Evolutionary conservation across 1,140 invertebrate species (phyloP).

Genomic region (Eueides isabella): DNA sequence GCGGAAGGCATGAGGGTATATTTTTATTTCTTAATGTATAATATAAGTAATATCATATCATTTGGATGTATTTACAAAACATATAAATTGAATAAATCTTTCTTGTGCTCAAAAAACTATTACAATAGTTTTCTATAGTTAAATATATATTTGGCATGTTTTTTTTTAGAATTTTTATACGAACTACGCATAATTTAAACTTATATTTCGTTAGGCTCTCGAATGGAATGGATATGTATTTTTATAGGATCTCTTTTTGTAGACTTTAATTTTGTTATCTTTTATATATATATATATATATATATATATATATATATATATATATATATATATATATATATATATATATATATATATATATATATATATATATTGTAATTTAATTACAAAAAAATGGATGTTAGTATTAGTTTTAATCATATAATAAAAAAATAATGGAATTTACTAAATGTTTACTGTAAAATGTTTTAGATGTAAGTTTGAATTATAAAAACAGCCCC

Average conservation of each 20-base stretch:
- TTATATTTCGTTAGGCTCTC: not conserved
- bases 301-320: not conserved
- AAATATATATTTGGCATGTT: not conserved
- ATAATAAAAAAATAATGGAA: not conserved
- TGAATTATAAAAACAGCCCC: too few species aligned
- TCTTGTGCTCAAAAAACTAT: not conserved
- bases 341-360: not conserved
- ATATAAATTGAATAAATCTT: not conserved
- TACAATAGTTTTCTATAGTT: not conserved
- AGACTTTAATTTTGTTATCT: not conserved
- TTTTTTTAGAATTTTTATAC: constrained; percentile 1
- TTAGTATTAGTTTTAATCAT: not conserved
- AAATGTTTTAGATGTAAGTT: too few species aligned
- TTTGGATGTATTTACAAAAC: constrained; percentile 4
- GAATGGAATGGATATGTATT: not conserved
- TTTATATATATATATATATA: too few species aligned
- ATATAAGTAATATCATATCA: not conserved
- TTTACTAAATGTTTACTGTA: too few species aligned
- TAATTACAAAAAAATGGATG: not conserved
- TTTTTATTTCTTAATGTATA: not conserved
- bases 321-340: not conserved
- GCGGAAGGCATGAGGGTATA: not conserved
- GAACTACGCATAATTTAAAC: not conserved
- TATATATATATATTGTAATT: constrained; percentile 1
- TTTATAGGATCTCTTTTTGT: not conserved